A percentile compares a stretch with the other conserved stretches of the same genome.
These are phyloP conservation scores for Peromyscus melanophrys DNA, from an alignment of 2,797 vertebrate genomes.

Conservation along the genomic window DNA sequence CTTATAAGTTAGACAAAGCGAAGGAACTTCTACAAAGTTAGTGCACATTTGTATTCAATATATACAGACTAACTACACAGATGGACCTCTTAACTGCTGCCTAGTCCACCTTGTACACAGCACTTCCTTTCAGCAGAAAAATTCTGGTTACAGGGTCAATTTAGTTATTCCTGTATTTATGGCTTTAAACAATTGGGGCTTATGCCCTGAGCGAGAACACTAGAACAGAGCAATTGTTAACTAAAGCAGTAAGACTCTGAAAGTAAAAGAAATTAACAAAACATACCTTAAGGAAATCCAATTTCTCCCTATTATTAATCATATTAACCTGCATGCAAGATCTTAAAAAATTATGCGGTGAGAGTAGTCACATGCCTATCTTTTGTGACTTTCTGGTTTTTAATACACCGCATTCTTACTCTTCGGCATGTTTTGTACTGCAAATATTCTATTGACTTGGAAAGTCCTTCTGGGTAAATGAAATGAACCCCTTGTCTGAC, in stretches of 20 bases:
- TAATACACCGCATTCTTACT: background rate
- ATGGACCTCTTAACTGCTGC: too few relatives aligned
- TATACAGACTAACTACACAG: background rate
- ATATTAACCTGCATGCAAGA: background rate
- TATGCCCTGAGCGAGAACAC: background rate
- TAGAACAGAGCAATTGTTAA: background rate
- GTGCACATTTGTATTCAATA: background rate
- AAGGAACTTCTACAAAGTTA: background rate
- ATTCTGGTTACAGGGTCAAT: background rate
- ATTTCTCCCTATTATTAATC: background rate
- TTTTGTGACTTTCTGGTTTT: background rate
- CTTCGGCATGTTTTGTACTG: background rate
- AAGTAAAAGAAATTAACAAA: background rate
- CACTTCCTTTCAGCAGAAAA: background rate
- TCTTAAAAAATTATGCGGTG: background rate
- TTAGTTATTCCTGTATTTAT: conserved; percentile 1
- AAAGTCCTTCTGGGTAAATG: conserved; percentile 17
- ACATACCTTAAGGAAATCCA: background rate
- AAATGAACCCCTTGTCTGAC: background rate
- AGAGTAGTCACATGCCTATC: background rate
- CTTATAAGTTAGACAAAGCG: background rate
- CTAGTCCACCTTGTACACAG: background rate
- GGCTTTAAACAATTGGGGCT: background rate
- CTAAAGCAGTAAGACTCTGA: background rate
- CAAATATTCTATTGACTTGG: background rate